Base-by-base conservation (phyloP, 2,113 vertebrate genomes). In the Oncorhynchus nerka region DNA sequence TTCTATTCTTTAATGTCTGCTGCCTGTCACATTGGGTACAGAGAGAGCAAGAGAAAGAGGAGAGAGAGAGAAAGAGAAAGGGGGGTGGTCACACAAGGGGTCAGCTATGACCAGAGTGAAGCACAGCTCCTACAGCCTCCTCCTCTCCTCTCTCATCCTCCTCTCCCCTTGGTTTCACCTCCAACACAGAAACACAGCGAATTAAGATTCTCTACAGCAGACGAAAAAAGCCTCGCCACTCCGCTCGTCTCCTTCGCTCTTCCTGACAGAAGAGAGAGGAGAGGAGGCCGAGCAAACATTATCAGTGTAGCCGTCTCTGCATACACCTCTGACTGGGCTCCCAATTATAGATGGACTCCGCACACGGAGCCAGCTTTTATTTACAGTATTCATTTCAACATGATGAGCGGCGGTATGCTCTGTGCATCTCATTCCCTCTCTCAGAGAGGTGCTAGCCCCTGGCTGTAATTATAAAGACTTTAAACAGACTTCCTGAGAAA, bases 391-490 rank as follows among this genome's bases (percentile, higher is more conserved):
- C 72, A 88, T 89, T 87, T 89, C 71, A 79, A 79, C 78, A 84
- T 73, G 81, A 87, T 71, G 78, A 75, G 81, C 76, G 1, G 8
- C 39, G n/a, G 68, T 48, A 13, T 32, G 26, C 13, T 12, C 5
- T 68, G 19, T 39, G 65, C 65, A 34, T 34, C 66, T 7, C 30
- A 49, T 73, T 71, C 82, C 83, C 85, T 76, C 75, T 80, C 39
- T n/a, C 65, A 79, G 83, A 84, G 78, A 85, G 78, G 76, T 82
- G 77, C 72, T 78, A 45, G 86, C 89, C 83, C 72, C 64, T 32
- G 85, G 89, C 91, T 85, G 80, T 86, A 88, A 90, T 89, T 92
- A 90, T 80, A 83, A 77, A 85, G 84, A 87, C 85, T 86, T 87
- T 79, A 84, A 90, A 84, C 77, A 80, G 80, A 78, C 86, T 89